A percentile compares a stretch with the other conserved stretches of the same genome.
Evolutionary conservation across 2,113 vertebrate species (phyloP).

Genomic region (Anser brachyrhynchus): DNA sequence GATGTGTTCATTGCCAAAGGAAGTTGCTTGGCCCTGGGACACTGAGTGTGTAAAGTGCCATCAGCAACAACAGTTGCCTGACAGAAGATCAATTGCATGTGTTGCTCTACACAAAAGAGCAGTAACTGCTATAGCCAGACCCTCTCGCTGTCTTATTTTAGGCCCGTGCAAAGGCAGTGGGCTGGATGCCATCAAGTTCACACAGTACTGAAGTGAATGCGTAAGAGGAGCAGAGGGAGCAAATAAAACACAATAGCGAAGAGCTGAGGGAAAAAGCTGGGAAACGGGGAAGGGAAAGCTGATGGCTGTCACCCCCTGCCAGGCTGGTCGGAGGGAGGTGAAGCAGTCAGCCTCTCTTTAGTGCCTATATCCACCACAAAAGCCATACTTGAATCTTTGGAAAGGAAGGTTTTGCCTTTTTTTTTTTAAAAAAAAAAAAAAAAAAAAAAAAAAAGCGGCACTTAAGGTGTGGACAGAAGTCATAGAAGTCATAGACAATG

Average conservation of each 20-base stretch:
- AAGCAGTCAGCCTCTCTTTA: fast-evolving
- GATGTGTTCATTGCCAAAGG: constrained; percentile 12
- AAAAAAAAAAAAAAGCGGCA: not conserved
- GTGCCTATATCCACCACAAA: not conserved
- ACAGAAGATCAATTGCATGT: constrained; percentile 3
- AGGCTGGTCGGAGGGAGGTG: not conserved
- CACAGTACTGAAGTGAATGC: not conserved
- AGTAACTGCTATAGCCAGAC: not conserved
- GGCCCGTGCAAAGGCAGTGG: not conserved
- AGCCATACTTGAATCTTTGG: not conserved
- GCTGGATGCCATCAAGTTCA: not conserved
- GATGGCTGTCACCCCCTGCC: not conserved
- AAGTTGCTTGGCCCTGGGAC: not conserved
- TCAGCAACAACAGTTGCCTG: not conserved
- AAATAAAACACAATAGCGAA: not conserved
- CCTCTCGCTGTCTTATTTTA: not conserved
- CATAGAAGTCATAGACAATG: not conserved
- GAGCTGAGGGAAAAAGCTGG: not conserved
- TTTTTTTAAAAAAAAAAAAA: too few species aligned
- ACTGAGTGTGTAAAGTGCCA: not conserved
- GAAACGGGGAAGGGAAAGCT: not conserved
- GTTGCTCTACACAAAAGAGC: constrained; percentile 32
- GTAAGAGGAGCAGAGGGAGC: not conserved
- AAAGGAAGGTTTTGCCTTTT: not conserved
- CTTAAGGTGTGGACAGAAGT: not conserved